Conservation (phyloP, 2,113 vertebrate genomes). For the Cromileptes altivelis region DNA sequence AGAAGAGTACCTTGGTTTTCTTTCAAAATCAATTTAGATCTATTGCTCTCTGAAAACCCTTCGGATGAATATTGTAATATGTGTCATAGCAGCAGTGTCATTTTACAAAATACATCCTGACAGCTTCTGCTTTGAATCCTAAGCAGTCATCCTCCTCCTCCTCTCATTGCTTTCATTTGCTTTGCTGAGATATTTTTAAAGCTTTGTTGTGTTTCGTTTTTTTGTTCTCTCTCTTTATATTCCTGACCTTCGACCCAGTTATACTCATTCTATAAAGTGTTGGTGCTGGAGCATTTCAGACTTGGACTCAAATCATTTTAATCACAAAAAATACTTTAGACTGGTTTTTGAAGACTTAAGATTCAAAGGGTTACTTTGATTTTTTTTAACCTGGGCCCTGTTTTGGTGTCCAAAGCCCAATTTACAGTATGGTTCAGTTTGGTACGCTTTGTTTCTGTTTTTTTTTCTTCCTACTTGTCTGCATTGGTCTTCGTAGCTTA, state of each 20-base stretch:
- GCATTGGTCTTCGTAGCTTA: too few relatives aligned
- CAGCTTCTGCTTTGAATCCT: slow-evolving; percentile 14
- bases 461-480: too few relatives aligned
- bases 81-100: slow-evolving; percentile 14
- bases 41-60: neutral
- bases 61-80: slow-evolving; percentile 12
- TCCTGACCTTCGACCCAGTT: neutral
- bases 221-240: neutral
- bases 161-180: neutral
- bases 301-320: neutral
- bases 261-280: neutral
- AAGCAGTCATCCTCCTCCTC: neutral
- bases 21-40: slow-evolving; percentile 41
- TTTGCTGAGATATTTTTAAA: neutral
- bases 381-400: too few relatives aligned
- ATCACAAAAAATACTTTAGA: neutral
- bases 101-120: slow-evolving; percentile 16
- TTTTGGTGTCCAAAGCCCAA: too few relatives aligned
- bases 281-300: neutral
- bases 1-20: slow-evolving; percentile 22
- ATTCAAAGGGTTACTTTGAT: too few relatives aligned
- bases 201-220: neutral
- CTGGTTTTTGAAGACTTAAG: too few relatives aligned
- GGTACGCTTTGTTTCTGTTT: too few relatives aligned
- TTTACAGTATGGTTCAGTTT: too few relatives aligned